Evolutionary conservation across 2,888 invertebrate species (phyloP), one percentile per base, ranked within the genome.

Genomic region (Fragum whitleyi): DNA sequence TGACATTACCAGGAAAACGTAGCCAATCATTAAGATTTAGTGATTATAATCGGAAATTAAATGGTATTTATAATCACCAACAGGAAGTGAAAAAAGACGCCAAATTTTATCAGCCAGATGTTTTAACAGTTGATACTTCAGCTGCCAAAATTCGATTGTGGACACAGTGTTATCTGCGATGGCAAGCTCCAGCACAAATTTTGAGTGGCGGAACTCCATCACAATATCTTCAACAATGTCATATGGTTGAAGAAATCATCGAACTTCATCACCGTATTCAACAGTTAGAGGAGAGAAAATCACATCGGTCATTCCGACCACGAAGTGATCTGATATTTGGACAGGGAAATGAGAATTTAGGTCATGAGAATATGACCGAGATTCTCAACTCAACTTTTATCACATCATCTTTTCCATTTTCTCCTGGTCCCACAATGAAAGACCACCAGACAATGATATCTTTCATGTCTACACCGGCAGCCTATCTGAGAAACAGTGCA

Each of bases 91-190:
- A 77, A 47, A 74, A 78, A 39, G 69, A 70, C 51, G 59, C 77
- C 68, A 23, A 81, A 61, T 29, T 71, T 74, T 51, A 70, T 79
- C 61, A 42, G n/a, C 26, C 55, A 21, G 77, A 76, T 36, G 71
- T 77, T 39, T 77, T 92, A 32, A 78, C 80, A 6, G 91, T 91
- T 21, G 67, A 86, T 16, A 83, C 75, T 42, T 81, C 86, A 0
- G 76, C 85, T 9, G 75, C 88, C 2, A 71, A 86, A 28, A 79
- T 91, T 87, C 96, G 96, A 83, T 94, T 98, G 59, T 98, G 98
- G 98, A 95, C 96, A 77, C 97, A 97, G 94, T 98, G 97, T 94
- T 98, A 97, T 94, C 96, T 97, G 93, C 96, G 98, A 36, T 98
- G 97, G 97, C 95, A 97, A 91, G 96, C 96, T 26, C 96, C 97